Evolutionary conservation across 2,113 vertebrate genomes (phyloP).

Genomic region (Anser cygnoides): DNA sequence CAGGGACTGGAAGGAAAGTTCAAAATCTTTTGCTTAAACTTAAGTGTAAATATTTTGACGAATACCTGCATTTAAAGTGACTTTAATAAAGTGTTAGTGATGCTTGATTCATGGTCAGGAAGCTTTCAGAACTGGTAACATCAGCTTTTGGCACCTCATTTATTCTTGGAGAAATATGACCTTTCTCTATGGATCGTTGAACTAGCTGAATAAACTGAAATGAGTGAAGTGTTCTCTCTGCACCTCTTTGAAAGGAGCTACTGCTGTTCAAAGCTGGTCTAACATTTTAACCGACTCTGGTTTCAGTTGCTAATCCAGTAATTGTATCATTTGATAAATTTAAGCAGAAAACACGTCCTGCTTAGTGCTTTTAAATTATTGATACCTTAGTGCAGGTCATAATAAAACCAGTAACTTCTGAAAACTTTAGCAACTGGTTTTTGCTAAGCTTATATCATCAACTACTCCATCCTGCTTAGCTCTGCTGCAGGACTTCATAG

Average conservation of each 20-base stretch:
- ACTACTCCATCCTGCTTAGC: accelerated
- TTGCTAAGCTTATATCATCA: not conserved
- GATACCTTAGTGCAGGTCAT: not conserved
- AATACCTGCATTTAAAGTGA: not conserved
- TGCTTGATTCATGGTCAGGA: not conserved
- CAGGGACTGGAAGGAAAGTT: not conserved
- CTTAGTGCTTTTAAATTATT: not conserved
- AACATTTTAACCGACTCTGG: not conserved
- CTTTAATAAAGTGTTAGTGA: not conserved
- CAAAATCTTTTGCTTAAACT: not conserved
- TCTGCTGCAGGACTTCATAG: not conserved
- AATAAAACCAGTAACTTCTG: not conserved
- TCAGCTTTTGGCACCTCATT: conserved; percentile 10
- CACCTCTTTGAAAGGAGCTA: not conserved
- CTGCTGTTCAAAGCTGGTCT: not conserved
- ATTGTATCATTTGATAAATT: not conserved
- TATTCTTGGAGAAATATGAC: not conserved
- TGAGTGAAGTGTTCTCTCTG: not conserved
- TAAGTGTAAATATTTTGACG: not conserved
- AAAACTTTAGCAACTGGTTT: not conserved
- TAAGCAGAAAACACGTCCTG: not conserved
- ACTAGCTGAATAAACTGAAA: conserved; percentile 11
- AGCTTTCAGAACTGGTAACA: not conserved
- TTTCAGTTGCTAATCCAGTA: not conserved
- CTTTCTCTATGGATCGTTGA: not conserved